A percentile compares a stretch with the other conserved stretches of the same genome.
phyloP scores from a whole-genome alignment of 2,797 vertebrate species.

The Amblyopsis hoosieri region DNA sequence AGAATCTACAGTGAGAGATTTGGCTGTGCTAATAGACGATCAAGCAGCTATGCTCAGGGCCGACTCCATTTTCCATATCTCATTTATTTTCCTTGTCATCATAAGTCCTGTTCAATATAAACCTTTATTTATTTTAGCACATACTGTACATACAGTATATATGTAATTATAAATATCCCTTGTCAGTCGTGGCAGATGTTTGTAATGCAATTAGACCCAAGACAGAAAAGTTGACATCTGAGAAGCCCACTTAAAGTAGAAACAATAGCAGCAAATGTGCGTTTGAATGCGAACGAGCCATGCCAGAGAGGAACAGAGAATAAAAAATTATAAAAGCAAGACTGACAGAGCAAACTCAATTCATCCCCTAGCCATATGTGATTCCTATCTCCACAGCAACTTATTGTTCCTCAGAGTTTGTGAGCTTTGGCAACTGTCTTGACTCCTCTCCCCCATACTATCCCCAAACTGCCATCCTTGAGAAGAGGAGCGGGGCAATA shows the following conservation, averaged over 20 bases:
- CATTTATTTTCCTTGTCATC: too few species aligned
- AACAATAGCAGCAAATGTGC: neutral
- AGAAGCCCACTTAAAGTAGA: neutral
- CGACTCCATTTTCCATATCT: neutral
- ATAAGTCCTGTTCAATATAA: too few species aligned
- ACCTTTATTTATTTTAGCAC: too few species aligned
- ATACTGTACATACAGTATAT: too few species aligned
- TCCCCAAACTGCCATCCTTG: slow-evolving; percentile 54
- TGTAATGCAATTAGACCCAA: neutral
- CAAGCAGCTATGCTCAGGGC: slow-evolving; percentile 23
- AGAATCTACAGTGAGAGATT: slow-evolving; percentile 19
- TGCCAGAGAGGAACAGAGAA: slow-evolving; percentile 15
- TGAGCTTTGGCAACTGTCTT: slow-evolving; percentile 70
- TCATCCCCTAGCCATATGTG: slow-evolving; percentile 68
- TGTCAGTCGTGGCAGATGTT: slow-evolving; percentile 20
- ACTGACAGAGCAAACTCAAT: slow-evolving; percentile 50
- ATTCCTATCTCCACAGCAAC: slow-evolving; percentile 77
- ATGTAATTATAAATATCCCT: too few species aligned
- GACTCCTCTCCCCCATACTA: slow-evolving; percentile 41
- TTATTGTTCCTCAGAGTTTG: slow-evolving; percentile 69
- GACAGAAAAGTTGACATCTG: slow-evolving; percentile 15
- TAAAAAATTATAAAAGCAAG: slow-evolving; percentile 46
- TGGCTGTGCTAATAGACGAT: slow-evolving; percentile 17
- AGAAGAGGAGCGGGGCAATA: slow-evolving; percentile 45
- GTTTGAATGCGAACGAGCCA: neutral